Evolutionary conservation across 2,888 invertebrate genomes (phyloP).

Genomic region (Petrolisthes cinctipes): DNA sequence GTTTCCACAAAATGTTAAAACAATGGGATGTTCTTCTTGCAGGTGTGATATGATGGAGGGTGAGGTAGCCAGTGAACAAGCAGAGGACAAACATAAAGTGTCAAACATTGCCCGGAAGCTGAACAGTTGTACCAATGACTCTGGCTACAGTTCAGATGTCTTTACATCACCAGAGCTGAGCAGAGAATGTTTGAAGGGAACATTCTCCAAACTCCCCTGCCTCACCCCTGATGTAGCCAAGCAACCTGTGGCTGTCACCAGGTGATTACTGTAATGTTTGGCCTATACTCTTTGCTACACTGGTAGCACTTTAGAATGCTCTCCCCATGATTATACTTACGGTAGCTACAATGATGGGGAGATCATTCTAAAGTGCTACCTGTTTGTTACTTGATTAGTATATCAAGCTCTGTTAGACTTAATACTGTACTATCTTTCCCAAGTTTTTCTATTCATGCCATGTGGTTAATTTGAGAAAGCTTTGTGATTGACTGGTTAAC

Average conservation of each 20-base stretch:
- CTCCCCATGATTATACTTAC: neutral
- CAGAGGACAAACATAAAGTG: neutral
- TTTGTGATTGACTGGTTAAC: too few relatives aligned
- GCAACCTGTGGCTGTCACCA: neutral
- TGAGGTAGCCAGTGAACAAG: constrained; percentile 10
- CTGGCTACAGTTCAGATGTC: constrained; percentile 43
- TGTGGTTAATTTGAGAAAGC: too few relatives aligned
- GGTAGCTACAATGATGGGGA: too few relatives aligned
- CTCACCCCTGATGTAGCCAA: neutral
- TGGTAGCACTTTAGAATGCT: neutral
- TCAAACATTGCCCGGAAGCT: neutral
- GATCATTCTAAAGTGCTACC: too few relatives aligned
- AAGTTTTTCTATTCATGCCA: too few relatives aligned
- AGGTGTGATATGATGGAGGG: neutral
- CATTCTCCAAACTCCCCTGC: neutral
- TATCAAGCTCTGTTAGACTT: too few relatives aligned
- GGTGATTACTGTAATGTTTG: neutral
- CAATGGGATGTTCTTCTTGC: neutral
- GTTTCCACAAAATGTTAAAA: too few relatives aligned
- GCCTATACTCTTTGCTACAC: neutral
- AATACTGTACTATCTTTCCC: too few relatives aligned
- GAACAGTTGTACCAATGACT: constrained; percentile 12
- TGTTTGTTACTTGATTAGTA: too few relatives aligned
- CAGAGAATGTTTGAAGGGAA: neutral
- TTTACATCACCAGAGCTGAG: constrained; percentile 29